These are phyloP conservation scores for Dufourea novaeangliae DNA, from an alignment of 1,140 invertebrate genomes.

Conservation along the genomic window DNA sequence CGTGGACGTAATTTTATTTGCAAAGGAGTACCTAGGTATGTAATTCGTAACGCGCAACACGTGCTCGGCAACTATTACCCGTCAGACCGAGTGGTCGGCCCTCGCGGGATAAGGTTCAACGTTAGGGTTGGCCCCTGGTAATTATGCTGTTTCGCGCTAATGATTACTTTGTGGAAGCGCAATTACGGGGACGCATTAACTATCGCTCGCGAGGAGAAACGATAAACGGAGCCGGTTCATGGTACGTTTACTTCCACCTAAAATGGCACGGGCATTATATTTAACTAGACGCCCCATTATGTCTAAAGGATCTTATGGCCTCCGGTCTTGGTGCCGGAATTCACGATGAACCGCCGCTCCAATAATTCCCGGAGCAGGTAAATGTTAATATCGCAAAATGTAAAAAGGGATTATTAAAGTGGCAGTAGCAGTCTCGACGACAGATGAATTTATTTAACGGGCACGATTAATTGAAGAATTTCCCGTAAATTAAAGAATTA, in stretches of 20 bases:
- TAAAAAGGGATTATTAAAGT: background rate
- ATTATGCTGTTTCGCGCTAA: constrained; percentile 42
- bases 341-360: constrained; percentile 19
- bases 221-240: constrained; percentile 27
- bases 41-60: background rate
- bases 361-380: constrained; percentile 6
- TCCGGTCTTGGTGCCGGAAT: background rate
- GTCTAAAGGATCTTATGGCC: background rate
- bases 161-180: constrained; percentile 29
- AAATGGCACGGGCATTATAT: constrained; percentile 23
- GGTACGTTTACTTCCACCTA: constrained; percentile 20
- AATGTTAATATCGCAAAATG: background rate
- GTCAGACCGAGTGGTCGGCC: background rate
- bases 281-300: constrained; percentile 21
- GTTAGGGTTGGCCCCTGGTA: constrained; percentile 1
- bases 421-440: too few species aligned
- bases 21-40: background rate
- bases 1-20: background rate
- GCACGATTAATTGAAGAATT: background rate
- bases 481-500: too few species aligned
- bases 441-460: background rate
- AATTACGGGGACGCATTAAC: constrained; percentile 37
- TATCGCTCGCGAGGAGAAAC: constrained; percentile 20
- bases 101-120: constrained; percentile 5
- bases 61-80: background rate